Base-by-base conservation (phyloP, 2,113 vertebrate genomes). In the Leptobrachium leishanense region DNA sequence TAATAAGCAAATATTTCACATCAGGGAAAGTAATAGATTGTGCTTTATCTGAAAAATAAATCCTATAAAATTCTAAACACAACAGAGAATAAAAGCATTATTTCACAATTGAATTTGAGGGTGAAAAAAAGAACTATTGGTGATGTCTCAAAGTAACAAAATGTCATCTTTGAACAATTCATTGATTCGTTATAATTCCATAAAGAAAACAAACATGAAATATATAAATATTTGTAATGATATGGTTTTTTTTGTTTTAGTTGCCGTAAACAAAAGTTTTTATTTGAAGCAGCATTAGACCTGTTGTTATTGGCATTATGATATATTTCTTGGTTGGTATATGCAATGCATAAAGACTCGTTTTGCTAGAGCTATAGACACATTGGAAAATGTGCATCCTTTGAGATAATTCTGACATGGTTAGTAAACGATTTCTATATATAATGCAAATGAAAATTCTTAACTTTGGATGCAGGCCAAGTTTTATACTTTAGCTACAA, bases 371-470 rank as follows among this genome's bases (percentile, higher is more conserved):
- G 54, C 50, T 46, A 77, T 70, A 40, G 70, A 68, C n/a, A n/a
- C 40, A 62, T 46, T 42, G 50, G 63, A 72, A 79, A 72, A 79
- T 79, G 76, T 79, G 76, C 76, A 72, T 55, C 43, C 76, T 79
- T 79, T 79, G 57, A 65, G 76, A 79, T 79, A 79, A 79, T 62
- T 77, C 66, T 39, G 41, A 20, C 46, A 65, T 71, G 76, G 71
- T 79, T 72, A 65, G 41, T 63, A 71, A 79, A 79, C 53, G 76
- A 72, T 79, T 42, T 72, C 43, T 53, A 72, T 64, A 79, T 79
- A 40, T 54, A 79, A 72, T 79, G 76, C 76, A 79, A 68, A 68
- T 72, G 76, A 46, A 79, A 72, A 79, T 65, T 59, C 68, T 72
- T 72, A 31, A 68, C 4, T 72, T 42, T 79, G 76, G 76, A 55